These are phyloP conservation scores for Aurelia coerulea DNA, from an alignment of 30 jellyfish, hydroid and myxozoan genomes.

Conservation along the genomic window DNA sequence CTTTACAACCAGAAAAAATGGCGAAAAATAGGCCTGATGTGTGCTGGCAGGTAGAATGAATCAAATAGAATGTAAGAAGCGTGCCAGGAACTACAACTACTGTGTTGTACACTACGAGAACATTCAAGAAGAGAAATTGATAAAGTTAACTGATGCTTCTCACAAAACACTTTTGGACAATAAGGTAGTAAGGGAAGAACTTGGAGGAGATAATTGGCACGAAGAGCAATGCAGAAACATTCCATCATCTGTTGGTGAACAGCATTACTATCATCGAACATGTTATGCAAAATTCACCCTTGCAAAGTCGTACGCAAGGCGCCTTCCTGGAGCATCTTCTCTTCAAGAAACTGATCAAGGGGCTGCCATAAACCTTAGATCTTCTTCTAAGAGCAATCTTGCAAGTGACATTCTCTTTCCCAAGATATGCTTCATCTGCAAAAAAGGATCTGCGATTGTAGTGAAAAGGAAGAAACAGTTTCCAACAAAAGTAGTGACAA, in stretches of 20 bases:
- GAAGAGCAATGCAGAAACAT: constrained; percentile 1
- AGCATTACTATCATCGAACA: background rate
- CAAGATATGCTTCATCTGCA: background rate
- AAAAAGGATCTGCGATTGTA: background rate
- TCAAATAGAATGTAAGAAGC: too few relatives aligned
- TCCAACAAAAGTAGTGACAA: background rate
- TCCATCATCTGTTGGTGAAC: too few relatives aligned
- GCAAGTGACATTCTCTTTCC: too few relatives aligned
- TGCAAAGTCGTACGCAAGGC: constrained; percentile 2
- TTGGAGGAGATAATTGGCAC: background rate
- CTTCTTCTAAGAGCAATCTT: constrained; percentile 1
- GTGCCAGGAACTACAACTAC: too few relatives aligned
- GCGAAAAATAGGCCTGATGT: too few relatives aligned
- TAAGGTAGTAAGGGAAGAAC: background rate
- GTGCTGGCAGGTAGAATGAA: too few relatives aligned
- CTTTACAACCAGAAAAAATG: too few relatives aligned
- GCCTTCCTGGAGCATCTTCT: constrained; percentile 6
- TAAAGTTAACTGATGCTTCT: constrained; percentile 10
- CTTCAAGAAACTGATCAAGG: constrained; percentile 10
- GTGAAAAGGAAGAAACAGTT: constrained; percentile 20
- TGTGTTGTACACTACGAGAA: background rate
- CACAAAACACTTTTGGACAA: constrained; percentile 12
- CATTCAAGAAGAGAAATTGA: background rate
- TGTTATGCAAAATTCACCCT: constrained; percentile 28
- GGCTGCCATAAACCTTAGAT: constrained; percentile 3